Evolutionary conservation across 37 sponge, comb jelly and placozoan genomes (phyloP).

Genomic region (Crambe crambe): DNA sequence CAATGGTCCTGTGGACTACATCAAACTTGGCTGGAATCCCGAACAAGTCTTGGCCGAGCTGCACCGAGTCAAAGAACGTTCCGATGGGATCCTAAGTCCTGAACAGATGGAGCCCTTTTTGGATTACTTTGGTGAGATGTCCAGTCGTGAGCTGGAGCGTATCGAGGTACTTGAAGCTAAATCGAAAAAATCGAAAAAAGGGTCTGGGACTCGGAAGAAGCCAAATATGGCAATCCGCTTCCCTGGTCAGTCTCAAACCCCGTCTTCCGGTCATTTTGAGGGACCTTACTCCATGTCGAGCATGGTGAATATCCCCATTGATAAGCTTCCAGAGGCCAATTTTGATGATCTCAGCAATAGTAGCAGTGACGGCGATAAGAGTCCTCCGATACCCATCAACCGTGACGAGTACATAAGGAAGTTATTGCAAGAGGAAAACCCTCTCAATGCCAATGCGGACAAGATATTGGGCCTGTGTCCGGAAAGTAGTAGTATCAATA

Average conservation of each 20-base stretch:
- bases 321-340: constrained; percentile 14
- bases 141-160: constrained; percentile 56
- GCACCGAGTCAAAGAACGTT: constrained; percentile 13
- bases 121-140: constrained; percentile 64
- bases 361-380: constrained; percentile 8
- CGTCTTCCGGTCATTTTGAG: not conserved
- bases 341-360: constrained; percentile 5
- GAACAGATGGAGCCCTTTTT: constrained; percentile 45
- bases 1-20: constrained; percentile 10
- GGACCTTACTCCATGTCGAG: not conserved
- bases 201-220: constrained; percentile 8
- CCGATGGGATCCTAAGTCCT: constrained; percentile 21
- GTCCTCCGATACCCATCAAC: not conserved
- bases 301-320: not conserved
- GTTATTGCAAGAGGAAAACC: not conserved
- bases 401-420: constrained; percentile 7
- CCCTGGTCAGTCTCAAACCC: constrained; percentile 10
- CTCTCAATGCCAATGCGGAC: too few species aligned
- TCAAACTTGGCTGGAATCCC: constrained; percentile 9
- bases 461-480: too few species aligned
- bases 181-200: not conserved
- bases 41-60: constrained; percentile 38
- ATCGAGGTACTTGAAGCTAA: constrained; percentile 36
- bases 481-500: too few species aligned
- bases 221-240: constrained; percentile 55